Conservation (phyloP, 2,113 vertebrate genomes). For the Silurus glanis region DNA sequence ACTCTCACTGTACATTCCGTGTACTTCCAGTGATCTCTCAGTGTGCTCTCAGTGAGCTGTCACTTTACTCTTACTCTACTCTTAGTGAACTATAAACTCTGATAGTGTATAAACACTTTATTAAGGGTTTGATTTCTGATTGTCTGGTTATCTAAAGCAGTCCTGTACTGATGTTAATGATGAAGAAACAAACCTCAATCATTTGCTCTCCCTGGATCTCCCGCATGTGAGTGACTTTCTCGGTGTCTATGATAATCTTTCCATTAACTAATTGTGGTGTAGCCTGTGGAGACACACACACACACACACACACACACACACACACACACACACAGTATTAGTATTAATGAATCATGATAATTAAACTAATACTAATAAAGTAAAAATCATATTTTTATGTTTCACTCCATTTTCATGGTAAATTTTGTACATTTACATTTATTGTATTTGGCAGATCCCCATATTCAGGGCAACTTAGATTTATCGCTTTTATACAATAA, state of each 20-base stretch:
- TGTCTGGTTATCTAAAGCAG: neutral
- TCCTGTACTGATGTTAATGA: neutral
- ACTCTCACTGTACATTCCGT: no score
- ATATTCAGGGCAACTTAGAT: no score
- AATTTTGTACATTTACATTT: neutral
- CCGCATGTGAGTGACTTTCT: slow-evolving; percentile 75
- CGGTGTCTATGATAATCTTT: slow-evolving; percentile 76
- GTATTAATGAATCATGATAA: neutral
- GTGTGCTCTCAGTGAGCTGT: no score
- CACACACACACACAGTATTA: neutral
- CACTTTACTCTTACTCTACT: no score
- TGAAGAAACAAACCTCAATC: slow-evolving; percentile 76
- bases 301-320: slow-evolving; percentile 8
- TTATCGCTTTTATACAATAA: no score
- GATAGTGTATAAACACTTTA: no score
- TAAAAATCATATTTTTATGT: neutral
- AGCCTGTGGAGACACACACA: slow-evolving; percentile 66
- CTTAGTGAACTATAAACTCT: neutral
- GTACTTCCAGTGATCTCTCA: no score
- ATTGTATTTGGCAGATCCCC: no score
- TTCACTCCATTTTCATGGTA: neutral
- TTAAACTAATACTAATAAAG: neutral
- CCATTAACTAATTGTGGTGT: slow-evolving; percentile 72
- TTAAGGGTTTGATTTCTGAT: no score
- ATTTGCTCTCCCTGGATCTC: slow-evolving; percentile 80